Evolutionary conservation across 2,888 invertebrate species (phyloP).

Genomic region (Cryptophagus acutangulus): DNA sequence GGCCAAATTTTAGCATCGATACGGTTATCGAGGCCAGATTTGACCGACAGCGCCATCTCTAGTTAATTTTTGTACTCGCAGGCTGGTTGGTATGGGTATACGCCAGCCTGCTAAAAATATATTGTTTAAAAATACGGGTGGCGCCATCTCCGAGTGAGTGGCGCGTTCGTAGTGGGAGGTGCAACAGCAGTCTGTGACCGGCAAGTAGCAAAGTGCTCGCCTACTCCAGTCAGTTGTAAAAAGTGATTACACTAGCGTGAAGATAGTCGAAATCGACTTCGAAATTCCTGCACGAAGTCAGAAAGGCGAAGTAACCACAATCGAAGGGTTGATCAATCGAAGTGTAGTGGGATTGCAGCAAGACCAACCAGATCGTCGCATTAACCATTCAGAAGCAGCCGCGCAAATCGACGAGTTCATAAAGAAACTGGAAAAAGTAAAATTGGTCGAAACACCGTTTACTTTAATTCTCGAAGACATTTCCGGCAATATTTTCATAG

Average conservation of each 20-base stretch:
- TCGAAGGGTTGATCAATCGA: constrained; percentile 84
- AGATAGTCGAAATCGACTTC: constrained; percentile 84
- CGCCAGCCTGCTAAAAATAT: too few relatives aligned
- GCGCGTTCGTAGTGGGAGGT: too few relatives aligned
- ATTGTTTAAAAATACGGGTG: too few relatives aligned
- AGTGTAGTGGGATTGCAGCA: constrained; percentile 72
- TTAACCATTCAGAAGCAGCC: constrained; percentile 70
- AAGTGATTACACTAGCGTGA: constrained; percentile 70
- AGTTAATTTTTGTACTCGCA: too few relatives aligned
- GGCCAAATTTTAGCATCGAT: too few relatives aligned
- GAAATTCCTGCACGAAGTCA: constrained; percentile 85
- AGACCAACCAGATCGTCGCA: constrained; percentile 67
- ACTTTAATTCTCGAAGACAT: constrained; percentile 78
- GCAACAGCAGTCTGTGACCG: too few relatives aligned
- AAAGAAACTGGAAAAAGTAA: constrained; percentile 56
- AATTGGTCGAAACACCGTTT: constrained; percentile 60
- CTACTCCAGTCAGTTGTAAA: too few relatives aligned
- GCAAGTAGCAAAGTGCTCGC: too few relatives aligned
- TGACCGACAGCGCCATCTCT: too few relatives aligned
- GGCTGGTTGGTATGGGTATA: too few relatives aligned
- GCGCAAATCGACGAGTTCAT: constrained; percentile 75
- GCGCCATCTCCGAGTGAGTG: too few relatives aligned
- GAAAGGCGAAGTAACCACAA: constrained; percentile 91
- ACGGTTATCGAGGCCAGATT: too few relatives aligned
- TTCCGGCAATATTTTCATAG: constrained; percentile 83